Conservation (phyloP, 2,797 vertebrate genomes). For the Microctenopoma steveboyesi region DNA sequence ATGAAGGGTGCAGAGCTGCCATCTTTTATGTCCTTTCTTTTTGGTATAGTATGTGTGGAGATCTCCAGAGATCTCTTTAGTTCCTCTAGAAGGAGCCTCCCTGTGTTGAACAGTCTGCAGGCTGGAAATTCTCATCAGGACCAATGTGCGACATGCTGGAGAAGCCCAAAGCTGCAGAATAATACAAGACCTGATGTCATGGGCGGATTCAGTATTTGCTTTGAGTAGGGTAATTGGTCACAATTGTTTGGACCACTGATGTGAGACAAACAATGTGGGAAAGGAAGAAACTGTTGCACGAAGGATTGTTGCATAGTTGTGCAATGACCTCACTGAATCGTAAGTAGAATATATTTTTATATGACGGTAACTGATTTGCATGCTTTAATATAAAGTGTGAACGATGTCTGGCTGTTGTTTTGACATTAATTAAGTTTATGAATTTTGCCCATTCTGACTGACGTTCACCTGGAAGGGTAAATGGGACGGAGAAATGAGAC, state of each 20-base stretch:
- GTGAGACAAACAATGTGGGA: not conserved
- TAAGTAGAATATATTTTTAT: not conserved
- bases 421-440: not conserved
- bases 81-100: slow-evolving; percentile 25
- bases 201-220: not conserved
- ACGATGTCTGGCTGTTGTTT: not conserved
- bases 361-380: not conserved
- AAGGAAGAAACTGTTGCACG: not conserved
- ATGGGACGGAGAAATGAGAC: slow-evolving; percentile 53
- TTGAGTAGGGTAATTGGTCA: not conserved
- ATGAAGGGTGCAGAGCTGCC: too few species aligned
- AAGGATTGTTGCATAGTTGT: not conserved
- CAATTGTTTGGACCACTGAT: not conserved
- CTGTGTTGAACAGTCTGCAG: slow-evolving; percentile 9
- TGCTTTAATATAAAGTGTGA: not conserved
- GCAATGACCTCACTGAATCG: not conserved
- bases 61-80: slow-evolving; percentile 23
- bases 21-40: too few species aligned
- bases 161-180: not conserved
- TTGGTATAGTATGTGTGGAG: not conserved
- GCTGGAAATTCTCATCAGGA: slow-evolving; percentile 5
- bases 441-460: slow-evolving; percentile 32
- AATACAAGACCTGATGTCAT: not conserved
- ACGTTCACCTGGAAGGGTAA: slow-evolving; percentile 59
- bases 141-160: not conserved